Base-by-base conservation (phyloP, 2,888 invertebrate genomes). In the Pyrgus malvae region DNA sequence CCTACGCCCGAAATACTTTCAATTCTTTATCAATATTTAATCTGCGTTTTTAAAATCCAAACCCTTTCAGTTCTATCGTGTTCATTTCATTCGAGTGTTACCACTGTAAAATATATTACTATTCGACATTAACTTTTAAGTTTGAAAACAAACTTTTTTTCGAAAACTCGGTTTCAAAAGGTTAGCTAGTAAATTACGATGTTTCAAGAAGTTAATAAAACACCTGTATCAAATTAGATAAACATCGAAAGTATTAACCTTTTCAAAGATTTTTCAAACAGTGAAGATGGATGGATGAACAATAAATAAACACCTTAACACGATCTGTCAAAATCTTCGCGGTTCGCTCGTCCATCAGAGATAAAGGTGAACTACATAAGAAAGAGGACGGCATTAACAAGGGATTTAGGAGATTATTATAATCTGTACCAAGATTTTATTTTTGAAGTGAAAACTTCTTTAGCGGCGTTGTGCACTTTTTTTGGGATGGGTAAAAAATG, bases 1-100 rank as follows among this genome's bases (percentile, higher is more conserved):
- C 72, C 73, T 74, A 67, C 70, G 72, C 70, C 67, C 72, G 65
- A 82, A 80, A 82, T 80, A 78, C 72, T 80, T 77, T 69, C 74
- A 82, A 81, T 80, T 75, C 78, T 77, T 78, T 77, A 69, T 73
- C 73, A 76, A 79, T 75, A 45, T 53, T 44, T 53, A 38, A 21
- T 38, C 19, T 53, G 44, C 9, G 16, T 23, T 33, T 45, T 33
- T 45, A 37, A 45, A n/a, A 27, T 19, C 27, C 27, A 35, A 19
- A 42, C 42, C 16, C 23, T 33, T 35, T 12, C n/a, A n/a, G n/a
- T 49, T 41, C 29, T 11, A 16, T 48, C 12, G 19, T 25, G 2
- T n/a, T n/a, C n/a, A n/a, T n/a, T n/a, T n/a, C n/a, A n/a, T n/a
- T n/a, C n/a, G n/a, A n/a, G n/a, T n/a, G n/a, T n/a, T n/a, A n/a